Conservation (phyloP, 2,888 invertebrate species). For the Ephialtes manifestator region DNA sequence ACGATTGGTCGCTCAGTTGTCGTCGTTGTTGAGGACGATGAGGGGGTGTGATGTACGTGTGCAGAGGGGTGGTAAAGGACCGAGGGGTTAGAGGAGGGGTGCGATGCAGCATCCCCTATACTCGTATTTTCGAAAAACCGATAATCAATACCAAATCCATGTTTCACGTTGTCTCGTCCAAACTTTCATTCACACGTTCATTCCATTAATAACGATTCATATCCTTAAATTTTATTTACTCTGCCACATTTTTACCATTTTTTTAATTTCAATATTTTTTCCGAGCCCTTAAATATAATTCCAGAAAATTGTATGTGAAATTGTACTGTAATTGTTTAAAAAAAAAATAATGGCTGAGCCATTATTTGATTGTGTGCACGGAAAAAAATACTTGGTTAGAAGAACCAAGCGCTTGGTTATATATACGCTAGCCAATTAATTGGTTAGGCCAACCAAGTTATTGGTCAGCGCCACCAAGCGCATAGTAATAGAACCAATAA, state of each 20-base stretch:
- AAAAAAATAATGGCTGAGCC: no score
- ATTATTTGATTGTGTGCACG: no score
- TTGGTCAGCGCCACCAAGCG: no score
- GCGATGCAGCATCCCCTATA: conserved; percentile 51
- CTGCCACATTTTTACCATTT: background rate
- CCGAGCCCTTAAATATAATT: no score
- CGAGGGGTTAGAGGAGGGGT: background rate
- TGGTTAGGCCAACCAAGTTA: no score
- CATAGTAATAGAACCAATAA: no score
- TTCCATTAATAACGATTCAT: background rate
- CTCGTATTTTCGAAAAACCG: conserved; percentile 68
- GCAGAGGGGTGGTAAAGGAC: conserved; percentile 40
- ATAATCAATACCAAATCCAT: conserved; percentile 72
- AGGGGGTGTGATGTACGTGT: conserved; percentile 17
- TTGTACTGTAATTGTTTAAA: no score
- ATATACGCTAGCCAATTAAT: no score
- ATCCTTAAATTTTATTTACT: background rate
- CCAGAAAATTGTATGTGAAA: no score
- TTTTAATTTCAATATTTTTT: background rate
- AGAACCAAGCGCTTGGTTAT: no score
- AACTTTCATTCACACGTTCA: conserved; percentile 24
- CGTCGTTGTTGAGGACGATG: conserved; percentile 9
- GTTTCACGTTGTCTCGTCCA: conserved; percentile 30
- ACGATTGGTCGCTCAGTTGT: conserved; percentile 32
- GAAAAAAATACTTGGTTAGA: no score